Conservation (phyloP, 2,888 invertebrate species). For the Agrotis exclamationis region DNA sequence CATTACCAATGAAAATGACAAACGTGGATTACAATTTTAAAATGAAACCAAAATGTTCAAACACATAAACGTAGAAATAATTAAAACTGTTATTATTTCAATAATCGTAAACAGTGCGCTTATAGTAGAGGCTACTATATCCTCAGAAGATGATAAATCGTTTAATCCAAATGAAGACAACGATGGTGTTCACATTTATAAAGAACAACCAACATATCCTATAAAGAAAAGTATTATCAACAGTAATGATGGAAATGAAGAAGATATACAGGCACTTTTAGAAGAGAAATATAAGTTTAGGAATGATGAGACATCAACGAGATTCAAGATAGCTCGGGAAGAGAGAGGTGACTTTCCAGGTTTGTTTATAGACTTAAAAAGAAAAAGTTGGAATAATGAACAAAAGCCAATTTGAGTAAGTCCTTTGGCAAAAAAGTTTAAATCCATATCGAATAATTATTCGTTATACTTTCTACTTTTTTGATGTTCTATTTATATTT, state of each 20-base stretch:
- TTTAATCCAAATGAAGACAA: slow-evolving; percentile 19
- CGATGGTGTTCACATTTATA: not conserved
- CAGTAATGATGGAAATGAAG: slow-evolving; percentile 58
- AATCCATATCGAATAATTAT: too few species aligned
- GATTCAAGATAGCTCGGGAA: slow-evolving; percentile 76
- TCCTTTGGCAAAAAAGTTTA: too few species aligned
- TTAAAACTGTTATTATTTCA: slow-evolving; percentile 52
- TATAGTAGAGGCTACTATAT: slow-evolving; percentile 3
- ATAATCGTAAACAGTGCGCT: slow-evolving; percentile 45
- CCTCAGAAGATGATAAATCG: slow-evolving; percentile 33
- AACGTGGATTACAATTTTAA: slow-evolving; percentile 59
- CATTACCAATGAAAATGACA: slow-evolving; percentile 53
- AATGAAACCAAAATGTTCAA: slow-evolving; percentile 67
- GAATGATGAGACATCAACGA: slow-evolving; percentile 81
- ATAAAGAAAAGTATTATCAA: slow-evolving; percentile 31
- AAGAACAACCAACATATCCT: slow-evolving; percentile 10
- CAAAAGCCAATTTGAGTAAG: not conserved
- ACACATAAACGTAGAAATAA: slow-evolving; percentile 44
- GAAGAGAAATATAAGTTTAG: slow-evolving; percentile 85
- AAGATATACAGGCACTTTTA: slow-evolving; percentile 76
- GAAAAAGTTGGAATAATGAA: not conserved
- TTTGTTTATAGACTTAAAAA: slow-evolving; percentile 48
- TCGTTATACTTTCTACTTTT: too few species aligned
- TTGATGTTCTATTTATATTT: too few species aligned
- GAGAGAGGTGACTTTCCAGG: slow-evolving; percentile 71